These are phyloP conservation scores for Phasia obesa DNA, from an alignment of 2,888 invertebrate genomes.

Conservation along the genomic window DNA sequence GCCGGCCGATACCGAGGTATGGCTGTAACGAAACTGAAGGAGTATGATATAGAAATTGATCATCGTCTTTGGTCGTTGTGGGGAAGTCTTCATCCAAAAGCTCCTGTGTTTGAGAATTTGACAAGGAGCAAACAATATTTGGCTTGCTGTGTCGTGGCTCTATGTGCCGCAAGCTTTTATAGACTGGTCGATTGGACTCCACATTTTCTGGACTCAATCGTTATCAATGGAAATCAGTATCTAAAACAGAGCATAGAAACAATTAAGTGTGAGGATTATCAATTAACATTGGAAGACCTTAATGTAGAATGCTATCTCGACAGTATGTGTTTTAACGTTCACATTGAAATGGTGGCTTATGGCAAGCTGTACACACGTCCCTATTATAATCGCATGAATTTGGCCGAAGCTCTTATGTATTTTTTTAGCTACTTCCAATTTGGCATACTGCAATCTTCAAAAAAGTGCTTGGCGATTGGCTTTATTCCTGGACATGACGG, in stretches of 20 bases:
- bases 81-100: slow-evolving; percentile 86
- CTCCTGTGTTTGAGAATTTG: slow-evolving; percentile 83
- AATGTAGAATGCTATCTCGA: slow-evolving; percentile 84
- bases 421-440: slow-evolving; percentile 84
- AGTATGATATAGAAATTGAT: slow-evolving; percentile 87
- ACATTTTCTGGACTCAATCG: slow-evolving; percentile 85
- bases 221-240: slow-evolving; percentile 85
- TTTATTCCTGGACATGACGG: slow-evolving; percentile 78
- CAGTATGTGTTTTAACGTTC: slow-evolving; percentile 84
- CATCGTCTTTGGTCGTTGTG: slow-evolving; percentile 87
- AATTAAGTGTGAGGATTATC: slow-evolving; percentile 84
- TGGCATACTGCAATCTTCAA: slow-evolving; percentile 84
- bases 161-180: slow-evolving; percentile 85
- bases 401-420: slow-evolving; percentile 85
- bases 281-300: slow-evolving; percentile 85
- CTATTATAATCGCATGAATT: slow-evolving; percentile 84
- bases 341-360: slow-evolving; percentile 84
- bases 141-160: slow-evolving; percentile 85
- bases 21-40: slow-evolving; percentile 82
- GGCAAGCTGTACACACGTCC: slow-evolving; percentile 84
- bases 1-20: slow-evolving; percentile 77
- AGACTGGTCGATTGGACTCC: slow-evolving; percentile 86
- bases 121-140: slow-evolving; percentile 86
- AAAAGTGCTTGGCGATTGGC: slow-evolving; percentile 84
- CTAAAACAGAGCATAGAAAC: slow-evolving; percentile 83